Percentiles rank a stretch among this genome's conserved stretches.
Conservation (phyloP, 2,797 vertebrate species). For the Numenius phaeopus region DNA sequence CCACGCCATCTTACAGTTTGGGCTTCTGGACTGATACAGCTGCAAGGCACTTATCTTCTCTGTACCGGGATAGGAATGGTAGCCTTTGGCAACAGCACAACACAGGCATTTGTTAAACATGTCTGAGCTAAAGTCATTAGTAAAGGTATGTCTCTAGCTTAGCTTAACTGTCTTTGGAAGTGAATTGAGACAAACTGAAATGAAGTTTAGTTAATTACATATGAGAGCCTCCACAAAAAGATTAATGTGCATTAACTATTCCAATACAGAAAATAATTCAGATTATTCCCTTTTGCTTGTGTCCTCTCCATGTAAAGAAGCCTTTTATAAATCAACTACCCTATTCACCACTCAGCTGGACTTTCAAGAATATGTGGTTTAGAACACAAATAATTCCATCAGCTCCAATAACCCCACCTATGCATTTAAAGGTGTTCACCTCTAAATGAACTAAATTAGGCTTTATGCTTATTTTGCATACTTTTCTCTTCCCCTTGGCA, state of each 20-base stretch:
- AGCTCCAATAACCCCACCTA: background rate
- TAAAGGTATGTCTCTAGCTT: background rate
- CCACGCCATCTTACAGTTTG: background rate
- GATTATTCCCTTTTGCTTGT: background rate
- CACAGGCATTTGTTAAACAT: background rate
- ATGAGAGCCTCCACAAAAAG: background rate
- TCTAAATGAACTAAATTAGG: background rate
- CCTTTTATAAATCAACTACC: background rate
- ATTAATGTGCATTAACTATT: background rate
- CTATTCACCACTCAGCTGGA: background rate
- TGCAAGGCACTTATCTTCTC: background rate
- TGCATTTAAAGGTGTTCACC: background rate
- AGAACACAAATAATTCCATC: background rate
- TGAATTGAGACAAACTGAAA: background rate
- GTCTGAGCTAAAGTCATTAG: background rate
- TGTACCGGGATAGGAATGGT: background rate
- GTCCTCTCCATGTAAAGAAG: background rate
- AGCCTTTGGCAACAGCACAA: background rate
- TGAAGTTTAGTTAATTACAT: background rate
- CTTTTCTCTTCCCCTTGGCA: background rate
- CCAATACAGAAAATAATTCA: background rate
- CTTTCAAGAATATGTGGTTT: background rate
- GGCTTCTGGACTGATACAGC: background rate
- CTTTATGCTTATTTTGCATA: background rate
- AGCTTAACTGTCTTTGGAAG: background rate